A percentile compares a stretch with the other conserved stretches of the same genome.
Evolutionary conservation across 2,797 vertebrate genomes (phyloP).

Genomic region (Botia almorhae): DNA sequence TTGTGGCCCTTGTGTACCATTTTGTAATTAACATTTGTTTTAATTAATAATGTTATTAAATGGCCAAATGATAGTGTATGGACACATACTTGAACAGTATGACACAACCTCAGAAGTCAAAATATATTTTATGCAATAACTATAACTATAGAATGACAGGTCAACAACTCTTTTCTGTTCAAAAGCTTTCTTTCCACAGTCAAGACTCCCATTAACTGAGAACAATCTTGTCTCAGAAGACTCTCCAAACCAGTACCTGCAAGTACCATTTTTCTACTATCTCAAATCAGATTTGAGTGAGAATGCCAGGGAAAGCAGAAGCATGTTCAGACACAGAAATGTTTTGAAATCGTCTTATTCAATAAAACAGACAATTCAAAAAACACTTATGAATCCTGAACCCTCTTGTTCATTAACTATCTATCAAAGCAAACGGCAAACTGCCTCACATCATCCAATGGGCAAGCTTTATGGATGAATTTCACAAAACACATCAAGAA

Average conservation of each 20-base stretch:
- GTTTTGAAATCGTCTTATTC: slow-evolving; percentile 57
- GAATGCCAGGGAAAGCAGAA: slow-evolving; percentile 66
- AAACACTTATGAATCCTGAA: slow-evolving; percentile 47
- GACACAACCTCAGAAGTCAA: no score
- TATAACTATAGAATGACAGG: not conserved
- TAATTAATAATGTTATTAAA: no score
- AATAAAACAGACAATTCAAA: slow-evolving; percentile 70
- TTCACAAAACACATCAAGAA: not conserved
- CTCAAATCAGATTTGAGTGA: slow-evolving; percentile 68
- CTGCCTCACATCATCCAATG: not conserved
- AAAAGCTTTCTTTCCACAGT: slow-evolving; percentile 16
- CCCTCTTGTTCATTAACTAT: slow-evolving; percentile 9
- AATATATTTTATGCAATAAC: no score
- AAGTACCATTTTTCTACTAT: slow-evolving; percentile 65
- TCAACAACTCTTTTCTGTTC: not conserved
- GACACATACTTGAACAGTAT: no score
- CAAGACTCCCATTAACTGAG: slow-evolving; percentile 14
- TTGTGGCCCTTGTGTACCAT: no score
- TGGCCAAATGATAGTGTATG: no score
- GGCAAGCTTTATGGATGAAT: not conserved
- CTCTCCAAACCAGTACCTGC: slow-evolving; percentile 61
- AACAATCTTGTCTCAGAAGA: slow-evolving; percentile 54
- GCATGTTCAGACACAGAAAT: slow-evolving; percentile 74
- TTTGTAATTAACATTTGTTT: no score
- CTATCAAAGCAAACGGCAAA: slow-evolving; percentile 19